A percentile compares a stretch with the other conserved stretches of the same genome.
Evolutionary conservation across 2,797 vertebrate species (phyloP).

Genomic region (Halcyon leucocephala): DNA sequence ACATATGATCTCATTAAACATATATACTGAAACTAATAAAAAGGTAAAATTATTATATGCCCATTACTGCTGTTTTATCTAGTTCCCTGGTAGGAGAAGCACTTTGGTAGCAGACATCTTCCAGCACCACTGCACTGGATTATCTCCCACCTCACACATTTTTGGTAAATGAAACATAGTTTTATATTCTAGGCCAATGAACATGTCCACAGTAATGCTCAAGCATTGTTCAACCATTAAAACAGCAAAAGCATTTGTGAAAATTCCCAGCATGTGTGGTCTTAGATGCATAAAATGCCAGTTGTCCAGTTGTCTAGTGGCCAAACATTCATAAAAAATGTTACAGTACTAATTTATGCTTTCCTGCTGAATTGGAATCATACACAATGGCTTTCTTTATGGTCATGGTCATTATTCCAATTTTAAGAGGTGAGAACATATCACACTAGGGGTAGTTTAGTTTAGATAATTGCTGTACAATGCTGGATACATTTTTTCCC

Average conservation of each 20-base stretch:
- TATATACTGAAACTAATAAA: neutral
- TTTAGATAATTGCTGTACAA: neutral
- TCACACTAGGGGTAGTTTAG: neutral
- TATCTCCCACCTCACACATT: neutral
- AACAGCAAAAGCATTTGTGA: neutral
- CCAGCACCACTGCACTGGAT: neutral
- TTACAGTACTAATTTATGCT: neutral
- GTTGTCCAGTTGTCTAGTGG: neutral
- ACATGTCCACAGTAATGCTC: neutral
- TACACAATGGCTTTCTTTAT: neutral
- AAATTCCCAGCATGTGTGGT: neutral
- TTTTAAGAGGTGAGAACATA: neutral
- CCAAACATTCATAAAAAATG: neutral
- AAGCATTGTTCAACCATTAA: neutral
- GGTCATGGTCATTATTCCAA: neutral
- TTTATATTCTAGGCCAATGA: neutral
- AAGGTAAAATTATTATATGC: neutral
- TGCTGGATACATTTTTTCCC: neutral
- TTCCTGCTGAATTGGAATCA: neutral
- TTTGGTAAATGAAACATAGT: neutral
- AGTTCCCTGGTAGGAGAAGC: neutral
- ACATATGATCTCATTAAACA: constrained; percentile 45
- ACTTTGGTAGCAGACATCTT: neutral
- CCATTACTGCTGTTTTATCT: neutral
- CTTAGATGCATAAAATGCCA: neutral